Conservation (phyloP, 1,140 invertebrate genomes). For the Scaptomyza montana region DNA sequence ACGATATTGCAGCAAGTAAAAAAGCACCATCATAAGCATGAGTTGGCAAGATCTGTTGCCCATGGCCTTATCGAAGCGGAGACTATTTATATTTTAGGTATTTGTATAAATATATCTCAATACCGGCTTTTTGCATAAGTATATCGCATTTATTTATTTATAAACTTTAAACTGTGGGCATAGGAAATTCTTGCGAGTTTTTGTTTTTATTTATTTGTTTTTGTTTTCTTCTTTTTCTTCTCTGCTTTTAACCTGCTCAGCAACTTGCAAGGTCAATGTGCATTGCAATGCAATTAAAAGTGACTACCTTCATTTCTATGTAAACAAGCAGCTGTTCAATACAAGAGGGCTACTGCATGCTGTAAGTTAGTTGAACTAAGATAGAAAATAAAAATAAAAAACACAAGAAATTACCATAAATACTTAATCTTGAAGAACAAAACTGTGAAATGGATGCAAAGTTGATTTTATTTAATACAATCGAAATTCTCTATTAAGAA, state of each 20-base stretch:
- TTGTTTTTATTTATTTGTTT: conserved; percentile 14
- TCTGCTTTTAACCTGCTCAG: conserved; percentile 55
- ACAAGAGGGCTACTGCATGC: conserved; percentile 1
- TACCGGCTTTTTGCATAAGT: not conserved
- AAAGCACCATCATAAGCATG: conserved; percentile 47
- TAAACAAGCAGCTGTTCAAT: not conserved
- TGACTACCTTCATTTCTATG: conserved; percentile 2
- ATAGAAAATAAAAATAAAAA: not conserved
- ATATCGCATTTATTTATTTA: conserved; percentile 54
- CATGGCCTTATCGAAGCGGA: conserved; percentile 1
- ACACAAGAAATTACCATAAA: too few relatives aligned
- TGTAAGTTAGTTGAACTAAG: not conserved
- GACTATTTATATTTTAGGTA: conserved; percentile 28
- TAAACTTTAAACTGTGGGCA: conserved; percentile 35
- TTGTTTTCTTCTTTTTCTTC: conserved; percentile 19
- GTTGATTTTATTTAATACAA: too few relatives aligned
- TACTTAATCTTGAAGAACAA: too few relatives aligned
- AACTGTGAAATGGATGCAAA: too few relatives aligned
- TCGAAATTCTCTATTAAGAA: too few relatives aligned
- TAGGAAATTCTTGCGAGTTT: conserved; percentile 44
- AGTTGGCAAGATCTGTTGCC: conserved; percentile 43
- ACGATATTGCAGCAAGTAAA: not conserved
- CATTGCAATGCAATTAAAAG: conserved; percentile 65
- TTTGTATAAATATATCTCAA: conserved; percentile 14
- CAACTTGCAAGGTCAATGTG: conserved; percentile 65